phyloP scores from a whole-genome alignment of 2,888 invertebrate species.

The Eretmocerus hayati region DNA sequence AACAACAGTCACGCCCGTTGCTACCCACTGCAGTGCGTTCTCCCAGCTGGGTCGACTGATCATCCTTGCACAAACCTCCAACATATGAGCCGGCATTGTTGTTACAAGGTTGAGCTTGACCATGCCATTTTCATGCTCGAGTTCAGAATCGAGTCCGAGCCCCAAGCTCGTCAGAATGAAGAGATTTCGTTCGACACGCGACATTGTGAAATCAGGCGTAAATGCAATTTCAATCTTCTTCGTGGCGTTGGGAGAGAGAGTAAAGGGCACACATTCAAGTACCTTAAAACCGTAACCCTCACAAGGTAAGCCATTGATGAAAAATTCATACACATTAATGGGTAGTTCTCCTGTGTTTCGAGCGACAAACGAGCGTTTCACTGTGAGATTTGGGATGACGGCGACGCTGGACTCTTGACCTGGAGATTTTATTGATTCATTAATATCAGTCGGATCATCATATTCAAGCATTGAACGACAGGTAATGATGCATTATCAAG shows the following conservation, averaged over 20 bases:
- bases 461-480: background rate
- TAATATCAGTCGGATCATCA: background rate
- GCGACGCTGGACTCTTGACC: no score
- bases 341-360: constrained; percentile 87
- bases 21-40: constrained; percentile 58
- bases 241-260: constrained; percentile 64
- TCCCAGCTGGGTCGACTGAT: constrained; percentile 75
- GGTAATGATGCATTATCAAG: background rate
- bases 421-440: background rate
- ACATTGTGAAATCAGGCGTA: constrained; percentile 79
- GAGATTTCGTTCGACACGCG: constrained; percentile 62
- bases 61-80: constrained; percentile 62
- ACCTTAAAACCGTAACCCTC: constrained; percentile 76
- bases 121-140: constrained; percentile 27
- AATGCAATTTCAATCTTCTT: constrained; percentile 78
- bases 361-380: constrained; percentile 74
- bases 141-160: constrained; percentile 11
- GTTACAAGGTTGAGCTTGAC: constrained; percentile 38
- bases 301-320: constrained; percentile 61
- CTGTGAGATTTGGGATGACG: constrained; percentile 60
- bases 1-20: constrained; percentile 54
- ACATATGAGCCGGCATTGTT: constrained; percentile 56
- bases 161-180: constrained; percentile 57
- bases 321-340: constrained; percentile 63
- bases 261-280: constrained; percentile 66